Evolutionary conservation across 64 coral and sea anemone species (phyloP), one percentile per base, ranked within the genome.

Genomic region (Stichodactyla helianthus): DNA sequence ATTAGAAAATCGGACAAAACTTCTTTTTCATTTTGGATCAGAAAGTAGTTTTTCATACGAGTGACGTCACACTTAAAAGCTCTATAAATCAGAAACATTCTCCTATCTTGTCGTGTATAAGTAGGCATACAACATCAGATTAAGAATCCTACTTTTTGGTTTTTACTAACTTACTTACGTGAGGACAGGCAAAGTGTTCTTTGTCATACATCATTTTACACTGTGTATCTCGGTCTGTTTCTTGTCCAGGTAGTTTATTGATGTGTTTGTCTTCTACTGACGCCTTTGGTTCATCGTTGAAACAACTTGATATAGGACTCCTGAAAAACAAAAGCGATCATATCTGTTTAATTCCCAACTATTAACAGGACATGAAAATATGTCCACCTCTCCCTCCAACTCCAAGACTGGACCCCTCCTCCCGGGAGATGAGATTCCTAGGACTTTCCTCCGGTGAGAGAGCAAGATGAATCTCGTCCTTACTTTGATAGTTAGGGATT

Each of bases 221-320:
- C 71, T 96, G 94, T 52, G 82, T 87, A 58, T 96, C 91, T 55
- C 88, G 63, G 50, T 85, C 82, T 18, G 67, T 25, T 19, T 89
- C 50, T 52, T 96, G 88, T 71, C 94, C 94, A 3, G 94, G 94
- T 5, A 97, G 82, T 79, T 97, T 97, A 16, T 78, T 84, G 23
- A 82, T 87, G 63, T 85, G 85, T 13, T 51, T 61, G 35, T 59
- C 82, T 71, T 60, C 55, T 6, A 62, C 26, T 7, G 62, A 0
- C 5, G 17, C n/a, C 7, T 50, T 51, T 14, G 94, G 94, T 10
- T 84, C 74, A 78, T 97, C 89, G 56, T 97, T 58, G 18, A 97
- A 59, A 59, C 94, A 97, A 44, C 5, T 35, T 0, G 94, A 97
- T 7, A 77, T 60, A 52, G 80, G 12, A 5, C 91, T 88, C 60